Evolutionary conservation across 2,888 invertebrate species (phyloP).

Genomic region (Stramonita haemastoma): DNA sequence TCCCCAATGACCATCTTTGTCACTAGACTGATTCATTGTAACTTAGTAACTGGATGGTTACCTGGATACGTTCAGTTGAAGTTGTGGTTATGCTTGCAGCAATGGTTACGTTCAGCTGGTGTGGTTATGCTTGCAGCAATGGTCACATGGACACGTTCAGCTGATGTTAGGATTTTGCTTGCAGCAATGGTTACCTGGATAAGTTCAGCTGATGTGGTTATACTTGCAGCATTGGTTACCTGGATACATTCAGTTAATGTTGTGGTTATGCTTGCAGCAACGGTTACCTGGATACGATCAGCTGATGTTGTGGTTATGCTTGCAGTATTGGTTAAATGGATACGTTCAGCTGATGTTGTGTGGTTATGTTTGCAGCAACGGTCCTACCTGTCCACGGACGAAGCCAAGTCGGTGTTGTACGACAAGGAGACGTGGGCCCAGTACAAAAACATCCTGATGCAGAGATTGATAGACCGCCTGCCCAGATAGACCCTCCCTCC

Average conservation of each 20-base stretch:
- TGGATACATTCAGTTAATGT: neutral
- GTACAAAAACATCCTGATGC: constrained; percentile 72
- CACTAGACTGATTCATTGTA: too few relatives aligned
- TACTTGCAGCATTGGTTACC: too few relatives aligned
- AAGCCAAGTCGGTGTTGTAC: constrained; percentile 68
- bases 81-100: too few relatives aligned
- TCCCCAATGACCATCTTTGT: too few relatives aligned
- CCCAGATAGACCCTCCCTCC: constrained; percentile 24
- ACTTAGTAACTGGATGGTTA: too few relatives aligned
- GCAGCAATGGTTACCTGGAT: too few relatives aligned
- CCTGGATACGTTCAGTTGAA: too few relatives aligned
- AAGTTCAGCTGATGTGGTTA: too few relatives aligned
- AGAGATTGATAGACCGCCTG: constrained; percentile 57
- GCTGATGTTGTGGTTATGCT: neutral
- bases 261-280: neutral
- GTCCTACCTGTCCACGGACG: constrained; percentile 70
- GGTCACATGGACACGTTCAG: too few relatives aligned
- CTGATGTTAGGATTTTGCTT: too few relatives aligned
- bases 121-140: too few relatives aligned
- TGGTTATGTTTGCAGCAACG: constrained; percentile 62
- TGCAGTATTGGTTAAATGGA: neutral
- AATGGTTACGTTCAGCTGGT: too few relatives aligned
- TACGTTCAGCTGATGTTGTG: neutral
- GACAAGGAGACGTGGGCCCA: constrained; percentile 73
- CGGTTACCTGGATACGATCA: neutral